phyloP scores from a whole-genome alignment of 2,888 invertebrate species.

The Epirrhoe tristata region DNA sequence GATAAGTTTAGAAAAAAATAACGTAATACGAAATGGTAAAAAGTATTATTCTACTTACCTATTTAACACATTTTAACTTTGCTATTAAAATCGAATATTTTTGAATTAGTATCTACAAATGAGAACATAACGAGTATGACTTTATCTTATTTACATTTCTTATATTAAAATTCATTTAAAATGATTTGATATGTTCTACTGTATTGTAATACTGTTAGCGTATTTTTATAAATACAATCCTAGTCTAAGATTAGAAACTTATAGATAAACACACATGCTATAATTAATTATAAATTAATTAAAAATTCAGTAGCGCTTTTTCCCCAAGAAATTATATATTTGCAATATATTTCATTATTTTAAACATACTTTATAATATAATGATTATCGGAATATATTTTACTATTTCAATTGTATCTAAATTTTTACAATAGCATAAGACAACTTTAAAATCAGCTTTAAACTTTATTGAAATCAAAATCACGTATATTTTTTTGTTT shows the following conservation, averaged over 20 bases:
- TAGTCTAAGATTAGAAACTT: slow-evolving; percentile 45
- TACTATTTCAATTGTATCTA: slow-evolving; percentile 5
- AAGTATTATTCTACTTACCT: not conserved
- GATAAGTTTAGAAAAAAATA: too few species aligned
- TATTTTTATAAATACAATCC: slow-evolving; percentile 12
- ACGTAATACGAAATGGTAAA: too few species aligned
- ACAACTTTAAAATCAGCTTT: not conserved
- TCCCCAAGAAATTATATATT: slow-evolving; percentile 64
- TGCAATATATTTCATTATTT: slow-evolving; percentile 24
- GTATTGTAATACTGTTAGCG: slow-evolving; percentile 52
- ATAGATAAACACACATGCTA: slow-evolving; percentile 16
- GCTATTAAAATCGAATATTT: slow-evolving; percentile 17
- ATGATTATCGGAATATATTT: slow-evolving; percentile 18
- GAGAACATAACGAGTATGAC: not conserved
- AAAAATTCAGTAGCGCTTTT: slow-evolving; percentile 82
- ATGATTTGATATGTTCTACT: slow-evolving; percentile 63
- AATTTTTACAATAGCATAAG: slow-evolving; percentile 2
- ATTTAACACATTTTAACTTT: not conserved
- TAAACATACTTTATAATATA: slow-evolving; percentile 17
- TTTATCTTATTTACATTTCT: slow-evolving; percentile 5
- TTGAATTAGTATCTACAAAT: slow-evolving; percentile 10
- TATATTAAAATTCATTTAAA: slow-evolving; percentile 41
- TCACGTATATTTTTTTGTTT: too few species aligned
- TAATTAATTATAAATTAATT: slow-evolving; percentile 43
- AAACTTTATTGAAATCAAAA: too few species aligned